Evolutionary conservation across 2,113 vertebrate species (phyloP), one percentile per base, ranked within the genome.

Genomic region (Pleuronectes platessa): DNA sequence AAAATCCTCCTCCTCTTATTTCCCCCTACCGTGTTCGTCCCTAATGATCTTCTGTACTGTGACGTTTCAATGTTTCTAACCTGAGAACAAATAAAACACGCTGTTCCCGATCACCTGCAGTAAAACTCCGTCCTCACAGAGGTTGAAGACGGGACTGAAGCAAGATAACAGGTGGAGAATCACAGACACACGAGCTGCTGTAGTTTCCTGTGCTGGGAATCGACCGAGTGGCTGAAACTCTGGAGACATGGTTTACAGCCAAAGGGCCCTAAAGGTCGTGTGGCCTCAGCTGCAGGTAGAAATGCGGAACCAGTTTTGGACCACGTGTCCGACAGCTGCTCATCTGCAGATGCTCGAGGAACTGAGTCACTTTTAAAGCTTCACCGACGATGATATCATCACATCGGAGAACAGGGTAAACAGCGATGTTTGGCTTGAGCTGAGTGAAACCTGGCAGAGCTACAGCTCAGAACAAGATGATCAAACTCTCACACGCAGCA

Each of bases 321-420:
- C 53, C 42, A 74, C 7, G 26, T 40, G 20, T 21, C 68, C 71
- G 17, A 61, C 67, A 70, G 69, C 78, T 66, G 70, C 61, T 73
- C 21, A 10, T 26, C 9, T 1, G 17, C 70, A 65, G 62, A 61
- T 71, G 61, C 65, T 65, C n/a, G 40, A 56, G 49, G 72, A 37
- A 47, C 13, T 20, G 11, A 42, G 61, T 59, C 6, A 11, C 40
- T 56, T 69, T 56, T 53, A 18, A 47, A 68, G 53, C 59, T 68
- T 73, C 17, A 12, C 40, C 53, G 80, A 72, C 69, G 80, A 60
- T 51, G 40, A 76, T 74, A 72, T 68, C 40, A 18, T 61, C 49
- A 51, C 40, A 13, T 11, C 37, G 60, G 66, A 7, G 10, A 27
- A 69, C 67, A 42, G 23, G 58, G 53, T 26, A 31, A 70, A 68